Conservation (phyloP, 2,888 invertebrate species). For the Lithophane semibrunnea region DNA sequence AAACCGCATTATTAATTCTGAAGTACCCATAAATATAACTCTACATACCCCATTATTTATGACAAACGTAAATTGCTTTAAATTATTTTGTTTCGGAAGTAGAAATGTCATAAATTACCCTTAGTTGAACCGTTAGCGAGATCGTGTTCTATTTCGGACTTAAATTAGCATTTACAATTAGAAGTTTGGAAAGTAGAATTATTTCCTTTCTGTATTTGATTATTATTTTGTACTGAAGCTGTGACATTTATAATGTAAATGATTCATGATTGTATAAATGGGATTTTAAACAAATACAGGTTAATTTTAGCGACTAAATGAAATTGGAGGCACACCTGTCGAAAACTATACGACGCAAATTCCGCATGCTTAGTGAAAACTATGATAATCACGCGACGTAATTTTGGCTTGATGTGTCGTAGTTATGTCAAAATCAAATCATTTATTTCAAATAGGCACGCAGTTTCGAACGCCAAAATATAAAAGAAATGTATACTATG, state of each 20-base stretch:
- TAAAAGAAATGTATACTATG: not conserved
- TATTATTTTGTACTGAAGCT: conserved; percentile 22
- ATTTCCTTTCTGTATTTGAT: conserved; percentile 2
- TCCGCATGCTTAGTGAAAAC: not conserved
- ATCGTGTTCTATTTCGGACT: conserved; percentile 29
- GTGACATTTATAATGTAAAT: conserved; percentile 33
- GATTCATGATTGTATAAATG: not conserved
- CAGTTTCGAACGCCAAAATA: not conserved
- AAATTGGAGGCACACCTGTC: no score
- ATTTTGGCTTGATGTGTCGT: not conserved
- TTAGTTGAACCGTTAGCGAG: conserved; percentile 24
- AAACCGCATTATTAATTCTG: not conserved
- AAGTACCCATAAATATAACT: not conserved
- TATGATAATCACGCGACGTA: not conserved
- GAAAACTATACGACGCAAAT: not conserved
- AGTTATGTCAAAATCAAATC: not conserved
- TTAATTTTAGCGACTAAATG: not conserved
- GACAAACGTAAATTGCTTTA: conserved; percentile 9
- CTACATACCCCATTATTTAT: not conserved
- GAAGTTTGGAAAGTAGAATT: conserved; percentile 15
- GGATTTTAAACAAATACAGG: not conserved
- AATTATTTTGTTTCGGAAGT: conserved; percentile 39
- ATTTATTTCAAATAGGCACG: not conserved
- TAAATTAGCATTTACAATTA: conserved; percentile 37
- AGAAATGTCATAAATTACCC: conserved; percentile 34